Conservation (phyloP, 2,113 vertebrate genomes). For the Notarius lentiginosus region DNA sequence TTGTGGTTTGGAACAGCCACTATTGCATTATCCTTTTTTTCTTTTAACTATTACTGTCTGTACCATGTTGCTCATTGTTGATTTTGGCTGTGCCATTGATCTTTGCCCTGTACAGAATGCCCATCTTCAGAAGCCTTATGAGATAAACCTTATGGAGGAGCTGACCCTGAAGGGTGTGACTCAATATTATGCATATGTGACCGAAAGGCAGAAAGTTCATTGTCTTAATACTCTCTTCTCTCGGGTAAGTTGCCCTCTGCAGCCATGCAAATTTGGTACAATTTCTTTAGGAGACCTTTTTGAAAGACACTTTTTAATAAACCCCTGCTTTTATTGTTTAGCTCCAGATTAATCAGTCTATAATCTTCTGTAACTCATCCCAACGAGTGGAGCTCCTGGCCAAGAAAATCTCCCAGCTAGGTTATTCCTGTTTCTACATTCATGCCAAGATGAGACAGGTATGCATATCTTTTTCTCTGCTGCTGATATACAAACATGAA, state of each 20-base stretch:
- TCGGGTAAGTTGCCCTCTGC: slow-evolving; percentile 77
- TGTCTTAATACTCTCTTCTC: slow-evolving; percentile 99
- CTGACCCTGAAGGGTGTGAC: slow-evolving; percentile 98
- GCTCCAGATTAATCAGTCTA: slow-evolving; percentile 99
- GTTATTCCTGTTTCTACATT: slow-evolving; percentile 99
- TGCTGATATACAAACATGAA: background rate
- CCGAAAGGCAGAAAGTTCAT: slow-evolving; percentile 98
- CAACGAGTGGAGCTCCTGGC: slow-evolving; percentile 97
- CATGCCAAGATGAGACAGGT: slow-evolving; percentile 99
- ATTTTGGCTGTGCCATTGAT: background rate
- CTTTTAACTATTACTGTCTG: background rate
- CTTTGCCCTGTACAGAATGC: slow-evolving; percentile 74
- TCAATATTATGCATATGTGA: slow-evolving; percentile 99
- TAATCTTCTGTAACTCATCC: slow-evolving; percentile 99
- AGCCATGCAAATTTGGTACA: background rate
- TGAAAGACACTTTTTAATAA: background rate
- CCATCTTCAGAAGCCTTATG: slow-evolving; percentile 97
- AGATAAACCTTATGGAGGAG: slow-evolving; percentile 99
- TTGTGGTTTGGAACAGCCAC: background rate
- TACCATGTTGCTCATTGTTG: background rate
- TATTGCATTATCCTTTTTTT: background rate
- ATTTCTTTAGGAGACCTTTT: background rate
- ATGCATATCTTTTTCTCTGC: slow-evolving; percentile 46
- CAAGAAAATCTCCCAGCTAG: slow-evolving; percentile 99
- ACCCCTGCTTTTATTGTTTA: slow-evolving; percentile 54